Percentiles rank a stretch among this genome's conserved stretches.
Evolutionary conservation across 1,140 invertebrate genomes (phyloP).

Genomic region (Lutraria rhynchaena): DNA sequence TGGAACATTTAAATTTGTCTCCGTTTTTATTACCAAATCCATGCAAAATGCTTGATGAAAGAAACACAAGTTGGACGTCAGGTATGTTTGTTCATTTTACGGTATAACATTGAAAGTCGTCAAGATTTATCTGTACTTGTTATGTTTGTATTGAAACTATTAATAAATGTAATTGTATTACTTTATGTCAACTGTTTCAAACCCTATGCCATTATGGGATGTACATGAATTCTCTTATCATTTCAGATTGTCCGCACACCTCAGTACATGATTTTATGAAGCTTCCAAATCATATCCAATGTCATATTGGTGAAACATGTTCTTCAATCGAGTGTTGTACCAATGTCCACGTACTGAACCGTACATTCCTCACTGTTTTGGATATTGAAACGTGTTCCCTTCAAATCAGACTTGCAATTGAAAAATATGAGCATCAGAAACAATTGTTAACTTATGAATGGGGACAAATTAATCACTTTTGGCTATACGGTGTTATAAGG

Average conservation of each 20-base stretch:
- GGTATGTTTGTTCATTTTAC: background rate
- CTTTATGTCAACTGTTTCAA: background rate
- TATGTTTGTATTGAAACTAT: background rate
- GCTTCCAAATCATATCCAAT: constrained; percentile 4
- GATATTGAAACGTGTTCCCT: constrained; percentile 12
- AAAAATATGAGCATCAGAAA: constrained; percentile 17
- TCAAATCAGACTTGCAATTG: background rate
- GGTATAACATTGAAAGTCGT: background rate
- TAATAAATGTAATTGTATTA: background rate
- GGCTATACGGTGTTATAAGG: constrained; percentile 17
- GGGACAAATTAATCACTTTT: constrained; percentile 25
- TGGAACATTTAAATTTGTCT: background rate
- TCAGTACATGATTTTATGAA: background rate
- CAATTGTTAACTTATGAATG: constrained; percentile 44
- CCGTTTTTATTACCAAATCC: background rate
- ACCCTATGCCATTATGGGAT: background rate
- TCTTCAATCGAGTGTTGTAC: constrained; percentile 10
- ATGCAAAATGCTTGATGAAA: background rate
- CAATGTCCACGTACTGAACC: background rate
- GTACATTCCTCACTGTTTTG: background rate
- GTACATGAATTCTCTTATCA: background rate
- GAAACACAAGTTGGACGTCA: background rate
- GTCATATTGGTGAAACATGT: constrained; percentile 2
- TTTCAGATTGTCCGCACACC: background rate
- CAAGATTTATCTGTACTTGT: background rate